These are phyloP conservation scores for Brachystomella parvula DNA, from an alignment of 1,140 invertebrate species.

Conservation along the genomic window DNA sequence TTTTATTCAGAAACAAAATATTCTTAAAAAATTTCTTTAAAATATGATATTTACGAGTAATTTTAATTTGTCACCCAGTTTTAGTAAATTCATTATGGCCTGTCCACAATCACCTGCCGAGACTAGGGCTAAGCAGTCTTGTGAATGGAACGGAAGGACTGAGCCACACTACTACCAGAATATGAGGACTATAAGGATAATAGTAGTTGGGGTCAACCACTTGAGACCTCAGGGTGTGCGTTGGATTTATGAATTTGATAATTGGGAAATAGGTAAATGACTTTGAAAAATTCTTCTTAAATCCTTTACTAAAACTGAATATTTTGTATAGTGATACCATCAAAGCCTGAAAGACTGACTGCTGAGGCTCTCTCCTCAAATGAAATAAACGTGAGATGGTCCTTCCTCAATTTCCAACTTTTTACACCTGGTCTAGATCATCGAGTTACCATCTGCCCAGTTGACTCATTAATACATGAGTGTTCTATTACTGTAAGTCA, in stretches of 20 bases:
- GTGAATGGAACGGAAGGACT: slow-evolving; percentile 26
- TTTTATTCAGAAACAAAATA: no score
- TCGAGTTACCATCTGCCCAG: slow-evolving; percentile 24
- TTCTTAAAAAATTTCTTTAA: no score
- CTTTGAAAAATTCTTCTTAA: neutral
- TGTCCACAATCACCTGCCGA: slow-evolving; percentile 1
- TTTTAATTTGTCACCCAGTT: neutral
- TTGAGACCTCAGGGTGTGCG: slow-evolving; percentile 22
- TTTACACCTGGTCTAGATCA: slow-evolving; percentile 31
- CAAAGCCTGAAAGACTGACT: neutral
- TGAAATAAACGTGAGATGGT: slow-evolving; percentile 27
- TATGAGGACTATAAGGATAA: slow-evolving; percentile 2
- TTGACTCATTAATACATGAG: neutral
- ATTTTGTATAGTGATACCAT: slow-evolving; percentile 11
- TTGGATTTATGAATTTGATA: slow-evolving; percentile 24
- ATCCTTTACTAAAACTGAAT: neutral
- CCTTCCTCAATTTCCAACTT: slow-evolving; percentile 25
- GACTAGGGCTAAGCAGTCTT: slow-evolving; percentile 15
- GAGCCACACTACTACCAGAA: slow-evolving; percentile 29
- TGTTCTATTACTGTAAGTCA: neutral
- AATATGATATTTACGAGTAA: no score
- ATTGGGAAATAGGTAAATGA: slow-evolving; percentile 28
- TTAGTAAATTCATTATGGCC: neutral
- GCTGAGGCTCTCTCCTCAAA: slow-evolving; percentile 13
- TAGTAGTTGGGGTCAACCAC: slow-evolving; percentile 28